phyloP scores from a whole-genome alignment of 2,888 invertebrate genomes.

The Clistopyga incitator region DNA sequence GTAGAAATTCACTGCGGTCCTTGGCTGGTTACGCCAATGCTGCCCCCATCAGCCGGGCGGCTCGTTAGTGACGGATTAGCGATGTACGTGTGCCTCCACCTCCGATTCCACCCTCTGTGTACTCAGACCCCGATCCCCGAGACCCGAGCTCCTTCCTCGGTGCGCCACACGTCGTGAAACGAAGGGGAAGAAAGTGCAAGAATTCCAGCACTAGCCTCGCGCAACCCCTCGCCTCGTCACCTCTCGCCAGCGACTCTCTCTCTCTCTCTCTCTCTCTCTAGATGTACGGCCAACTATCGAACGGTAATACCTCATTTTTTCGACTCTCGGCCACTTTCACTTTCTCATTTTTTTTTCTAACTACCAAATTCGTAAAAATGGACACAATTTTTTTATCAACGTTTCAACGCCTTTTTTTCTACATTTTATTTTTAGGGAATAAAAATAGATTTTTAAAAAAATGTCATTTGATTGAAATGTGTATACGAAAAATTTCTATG shows the following conservation, averaged over 20 bases:
- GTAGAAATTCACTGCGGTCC: constrained; percentile 27
- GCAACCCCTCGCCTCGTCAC: constrained; percentile 14
- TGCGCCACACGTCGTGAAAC: constrained; percentile 73
- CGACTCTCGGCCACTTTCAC: neutral
- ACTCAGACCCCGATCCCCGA: constrained; percentile 75
- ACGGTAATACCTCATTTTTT: constrained; percentile 1
- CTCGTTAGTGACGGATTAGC: constrained; percentile 87
- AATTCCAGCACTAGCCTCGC: constrained; percentile 66
- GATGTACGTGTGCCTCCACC: constrained; percentile 84
- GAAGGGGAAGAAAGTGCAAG: constrained; percentile 69
- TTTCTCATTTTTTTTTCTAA: neutral
- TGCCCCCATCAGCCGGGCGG: constrained; percentile 80
- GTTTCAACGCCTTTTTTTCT: too few species aligned
- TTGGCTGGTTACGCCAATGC: constrained; percentile 73
- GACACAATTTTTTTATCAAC: too few species aligned
- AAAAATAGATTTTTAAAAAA: too few species aligned
- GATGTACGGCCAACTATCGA: constrained; percentile 36
- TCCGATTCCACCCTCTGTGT: constrained; percentile 77
- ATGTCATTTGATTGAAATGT: neutral
- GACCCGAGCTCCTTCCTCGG: constrained; percentile 67
- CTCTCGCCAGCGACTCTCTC: neutral
- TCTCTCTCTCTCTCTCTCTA: too few species aligned
- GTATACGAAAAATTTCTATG: neutral
- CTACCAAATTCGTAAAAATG: neutral
- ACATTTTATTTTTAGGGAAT: too few species aligned